A percentile compares a stretch with the other conserved stretches of the same genome.
These are phyloP conservation scores for Drosophila algonquin DNA, from an alignment of 2,888 invertebrate species.

Conservation along the genomic window DNA sequence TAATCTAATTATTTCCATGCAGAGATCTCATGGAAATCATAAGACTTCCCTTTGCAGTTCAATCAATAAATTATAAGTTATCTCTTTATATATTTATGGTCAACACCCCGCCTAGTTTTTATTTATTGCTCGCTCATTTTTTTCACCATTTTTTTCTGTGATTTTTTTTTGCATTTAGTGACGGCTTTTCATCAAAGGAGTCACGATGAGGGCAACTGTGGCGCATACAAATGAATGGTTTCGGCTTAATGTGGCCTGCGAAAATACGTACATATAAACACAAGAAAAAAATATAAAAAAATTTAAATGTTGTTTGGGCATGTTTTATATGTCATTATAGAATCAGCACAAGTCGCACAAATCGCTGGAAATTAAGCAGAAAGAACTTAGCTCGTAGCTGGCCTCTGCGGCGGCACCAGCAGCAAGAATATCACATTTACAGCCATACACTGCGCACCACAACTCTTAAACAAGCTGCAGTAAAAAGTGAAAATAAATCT, in stretches of 20 bases:
- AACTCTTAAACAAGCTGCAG: not conserved
- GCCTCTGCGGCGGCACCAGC: slow-evolving; percentile 11
- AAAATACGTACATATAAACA: slow-evolving; percentile 21
- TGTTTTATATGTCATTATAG: slow-evolving; percentile 76
- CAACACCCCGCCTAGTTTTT: slow-evolving; percentile 61
- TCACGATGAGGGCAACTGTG: slow-evolving; percentile 62
- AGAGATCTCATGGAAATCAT: no score
- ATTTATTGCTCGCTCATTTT: slow-evolving; percentile 32
- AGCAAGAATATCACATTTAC: slow-evolving; percentile 15
- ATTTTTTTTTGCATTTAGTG: slow-evolving; percentile 34
- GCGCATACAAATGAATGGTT: slow-evolving; percentile 55
- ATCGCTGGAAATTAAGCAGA: slow-evolving; percentile 58
- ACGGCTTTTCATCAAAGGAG: slow-evolving; percentile 75
- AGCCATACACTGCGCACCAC: slow-evolving; percentile 6
- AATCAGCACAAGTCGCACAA: slow-evolving; percentile 76
- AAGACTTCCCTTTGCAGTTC: not conserved
- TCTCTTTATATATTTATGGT: slow-evolving; percentile 60
- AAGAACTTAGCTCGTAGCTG: slow-evolving; percentile 42
- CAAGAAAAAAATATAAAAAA: slow-evolving; percentile 43
- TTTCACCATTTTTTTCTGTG: slow-evolving; percentile 14
- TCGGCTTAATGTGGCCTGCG: slow-evolving; percentile 40
- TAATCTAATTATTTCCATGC: no score
- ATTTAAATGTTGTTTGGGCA: slow-evolving; percentile 69
- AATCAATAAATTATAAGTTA: slow-evolving; percentile 64
- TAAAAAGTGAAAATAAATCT: not conserved